Conservation (phyloP, 2,113 vertebrate species). For the Felis chaus region DNA sequence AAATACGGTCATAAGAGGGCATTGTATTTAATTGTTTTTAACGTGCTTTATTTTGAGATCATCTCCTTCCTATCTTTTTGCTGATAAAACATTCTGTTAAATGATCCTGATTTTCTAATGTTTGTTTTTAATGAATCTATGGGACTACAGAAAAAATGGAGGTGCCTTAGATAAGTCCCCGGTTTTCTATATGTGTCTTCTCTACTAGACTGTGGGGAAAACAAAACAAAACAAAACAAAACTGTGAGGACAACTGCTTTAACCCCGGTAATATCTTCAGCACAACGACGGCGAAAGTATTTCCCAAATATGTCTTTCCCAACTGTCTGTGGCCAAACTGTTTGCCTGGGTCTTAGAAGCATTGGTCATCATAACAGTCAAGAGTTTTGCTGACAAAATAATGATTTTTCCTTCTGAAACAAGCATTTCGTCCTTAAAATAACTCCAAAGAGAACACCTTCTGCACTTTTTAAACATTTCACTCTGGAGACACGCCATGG, state of each 20-base stretch:
- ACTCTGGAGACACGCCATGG: not conserved
- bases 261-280: not conserved
- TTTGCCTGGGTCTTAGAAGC: not conserved
- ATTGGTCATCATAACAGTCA: not conserved
- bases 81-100: not conserved
- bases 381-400: conserved; percentile 48
- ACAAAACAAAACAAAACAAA: not conserved
- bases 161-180: not conserved
- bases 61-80: not conserved
- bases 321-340: not conserved
- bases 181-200: not conserved
- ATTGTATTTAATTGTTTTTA: not conserved
- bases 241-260: not conserved
- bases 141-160: not conserved
- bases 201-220: not conserved
- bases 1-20: not conserved
- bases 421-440: conserved; percentile 60
- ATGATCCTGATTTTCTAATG: not conserved
- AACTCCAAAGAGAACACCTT: conserved; percentile 32
- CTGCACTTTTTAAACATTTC: conserved; percentile 43
- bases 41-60: conserved; percentile 20
- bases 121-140: not conserved
- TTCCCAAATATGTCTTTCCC: not conserved
- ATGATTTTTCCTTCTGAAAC: conserved; percentile 35
- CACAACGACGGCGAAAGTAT: not conserved